A percentile compares a stretch with the other conserved stretches of the same genome.
These are phyloP conservation scores for Anneissia japonica DNA, from an alignment of 35 echinoderm and acorn worm species.

Conservation along the genomic window DNA sequence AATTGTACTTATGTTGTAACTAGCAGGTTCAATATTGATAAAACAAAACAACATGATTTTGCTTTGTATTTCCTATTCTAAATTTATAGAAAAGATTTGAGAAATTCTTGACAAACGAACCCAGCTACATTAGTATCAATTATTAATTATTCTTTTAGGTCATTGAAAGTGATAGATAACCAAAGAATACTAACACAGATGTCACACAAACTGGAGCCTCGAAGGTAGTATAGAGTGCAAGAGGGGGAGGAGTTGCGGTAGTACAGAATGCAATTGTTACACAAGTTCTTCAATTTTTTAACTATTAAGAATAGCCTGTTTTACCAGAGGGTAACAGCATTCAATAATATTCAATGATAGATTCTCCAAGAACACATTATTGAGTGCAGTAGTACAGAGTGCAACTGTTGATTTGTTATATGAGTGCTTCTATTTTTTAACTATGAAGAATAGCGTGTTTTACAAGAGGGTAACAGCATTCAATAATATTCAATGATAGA, in stretches of 20 bases:
- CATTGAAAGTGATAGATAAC: slow-evolving; percentile 83
- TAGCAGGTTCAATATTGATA: neutral
- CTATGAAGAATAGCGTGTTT: too few relatives aligned
- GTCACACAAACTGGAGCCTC: slow-evolving; percentile 80
- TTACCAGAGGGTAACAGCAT: too few relatives aligned
- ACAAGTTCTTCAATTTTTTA: too few relatives aligned
- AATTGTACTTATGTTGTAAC: neutral
- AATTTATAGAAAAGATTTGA: neutral
- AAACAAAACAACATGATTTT: neutral
- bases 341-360: too few relatives aligned
- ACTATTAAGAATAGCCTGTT: too few relatives aligned
- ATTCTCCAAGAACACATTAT: too few relatives aligned
- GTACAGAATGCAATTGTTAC: too few relatives aligned
- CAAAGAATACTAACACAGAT: slow-evolving; percentile 69
- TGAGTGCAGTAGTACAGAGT: too few relatives aligned
- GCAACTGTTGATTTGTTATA: too few relatives aligned
- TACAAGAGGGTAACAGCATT: too few relatives aligned
- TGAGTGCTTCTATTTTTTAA: too few relatives aligned
- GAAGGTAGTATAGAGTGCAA: slow-evolving; percentile 26
- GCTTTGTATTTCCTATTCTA: neutral
- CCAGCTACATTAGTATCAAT: neutral
- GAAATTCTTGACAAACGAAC: neutral
- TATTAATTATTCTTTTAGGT: slow-evolving; percentile 33
- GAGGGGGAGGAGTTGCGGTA: neutral
- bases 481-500: too few relatives aligned